Evolutionary conservation across 2,797 vertebrate species (phyloP).

Genomic region (Hyperoplus immaculatus): DNA sequence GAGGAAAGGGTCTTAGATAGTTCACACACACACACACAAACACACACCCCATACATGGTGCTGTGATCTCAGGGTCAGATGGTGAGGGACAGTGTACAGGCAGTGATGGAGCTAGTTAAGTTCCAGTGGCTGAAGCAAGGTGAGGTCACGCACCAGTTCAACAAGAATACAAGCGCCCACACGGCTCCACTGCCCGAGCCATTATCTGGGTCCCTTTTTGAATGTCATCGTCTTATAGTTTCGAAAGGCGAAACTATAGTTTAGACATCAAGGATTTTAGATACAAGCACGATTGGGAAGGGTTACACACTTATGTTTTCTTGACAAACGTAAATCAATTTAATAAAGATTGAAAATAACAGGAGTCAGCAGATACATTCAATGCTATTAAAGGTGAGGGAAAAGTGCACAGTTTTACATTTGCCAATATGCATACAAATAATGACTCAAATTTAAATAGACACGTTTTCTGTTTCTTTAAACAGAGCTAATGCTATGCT

Average conservation of each 20-base stretch:
- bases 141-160: constrained; percentile 36
- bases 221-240: not conserved
- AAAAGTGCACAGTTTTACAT: not conserved
- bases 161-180: constrained; percentile 21
- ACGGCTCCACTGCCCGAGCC: constrained; percentile 1
- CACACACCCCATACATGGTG: constrained; percentile 40
- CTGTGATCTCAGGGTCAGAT: constrained; percentile 41
- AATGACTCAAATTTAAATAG: not conserved
- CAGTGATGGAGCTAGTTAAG: constrained; percentile 41
- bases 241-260: not conserved
- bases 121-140: constrained; percentile 29
- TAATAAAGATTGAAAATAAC: too few relatives aligned
- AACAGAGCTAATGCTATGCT: not conserved
- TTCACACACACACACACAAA: constrained; percentile 23
- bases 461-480: not conserved
- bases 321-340: too few relatives aligned
- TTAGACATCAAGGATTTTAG: too few relatives aligned
- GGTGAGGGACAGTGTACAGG: constrained; percentile 34
- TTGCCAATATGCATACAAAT: not conserved
- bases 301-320: too few relatives aligned
- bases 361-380: too few relatives aligned
- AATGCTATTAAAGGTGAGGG: too few relatives aligned
- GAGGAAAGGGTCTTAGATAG: constrained; percentile 47
- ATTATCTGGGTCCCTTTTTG: not conserved
- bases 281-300: too few relatives aligned